Base-by-base conservation (phyloP, 2,888 invertebrate genomes). In the Netelia fuscicornis region DNA sequence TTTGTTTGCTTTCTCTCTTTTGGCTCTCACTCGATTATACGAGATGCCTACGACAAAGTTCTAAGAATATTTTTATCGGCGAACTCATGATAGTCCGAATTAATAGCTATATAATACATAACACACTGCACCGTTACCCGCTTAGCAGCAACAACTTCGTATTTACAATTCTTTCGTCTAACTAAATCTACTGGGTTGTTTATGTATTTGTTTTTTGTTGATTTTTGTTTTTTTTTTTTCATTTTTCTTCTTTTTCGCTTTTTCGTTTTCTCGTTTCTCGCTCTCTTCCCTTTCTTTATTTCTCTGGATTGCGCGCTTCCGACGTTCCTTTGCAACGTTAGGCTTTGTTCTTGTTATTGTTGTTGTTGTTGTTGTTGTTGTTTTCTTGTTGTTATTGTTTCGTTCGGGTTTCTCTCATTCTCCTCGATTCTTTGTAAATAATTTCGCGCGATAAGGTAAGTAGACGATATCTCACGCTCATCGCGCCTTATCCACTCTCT, bases 141-240 rank as follows among this genome's bases (percentile, higher is more conserved):
- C 85, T 86, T 84, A 86, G 86, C 86, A 87, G 86, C 85, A 86
- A 87, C 86, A 88, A 87, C 85, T 87, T 87, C 79, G 84, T 90
- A 90, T 90, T 88, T 90, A 90, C 90, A 90, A 83, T 87, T 85
- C 86, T 88, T 84, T 88, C 84, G 84, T 87, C 87, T 88, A 88
- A 86, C 85, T 84, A 86, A 84, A 68, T 58, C 86, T 88, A 88
- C 80, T 79, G 68, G 85, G 80, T 87, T 75, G 70, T 72, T 70
- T 76, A 64, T 54, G 76, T 78, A 62, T 74, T 83, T 64, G 80
- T 65, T 84, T 78, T 56, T 83, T 83, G 83, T 60, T 86, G 65
- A 42, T 62, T 67, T 77, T 84, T 17, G 20, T 58, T 65, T 68
- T 62, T 64, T 20, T 58, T 76, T 52, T 48, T 76, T 71, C 20